phyloP scores from a whole-genome alignment of 2,113 vertebrate genomes.

The Shinisaurus crocodilurus region DNA sequence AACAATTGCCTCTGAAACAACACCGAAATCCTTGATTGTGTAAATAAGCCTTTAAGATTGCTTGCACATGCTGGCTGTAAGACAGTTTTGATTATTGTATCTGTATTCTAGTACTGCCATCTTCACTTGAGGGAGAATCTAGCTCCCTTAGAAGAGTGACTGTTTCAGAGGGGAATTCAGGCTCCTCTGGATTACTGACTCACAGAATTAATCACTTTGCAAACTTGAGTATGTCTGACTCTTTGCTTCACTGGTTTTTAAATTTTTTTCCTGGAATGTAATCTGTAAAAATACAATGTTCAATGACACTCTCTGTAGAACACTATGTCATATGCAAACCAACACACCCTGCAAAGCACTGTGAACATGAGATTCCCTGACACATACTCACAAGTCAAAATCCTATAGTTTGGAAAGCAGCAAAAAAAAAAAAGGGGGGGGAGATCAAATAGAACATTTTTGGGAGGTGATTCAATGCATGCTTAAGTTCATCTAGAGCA shows the following conservation, averaged over 20 bases:
- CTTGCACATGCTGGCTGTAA: background rate
- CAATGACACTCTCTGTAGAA: conserved; percentile 57
- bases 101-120: conserved; percentile 42
- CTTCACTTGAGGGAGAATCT: conserved; percentile 54
- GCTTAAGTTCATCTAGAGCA: background rate
- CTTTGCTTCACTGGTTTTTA: conserved; percentile 66
- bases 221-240: conserved; percentile 28
- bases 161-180: conserved; percentile 34
- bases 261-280: conserved; percentile 64
- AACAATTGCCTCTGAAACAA: background rate
- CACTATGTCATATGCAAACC: conserved; percentile 23
- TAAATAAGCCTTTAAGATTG: background rate
- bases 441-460: fast-evolving
- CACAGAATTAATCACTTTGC: conserved; percentile 56
- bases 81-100: conserved; percentile 55
- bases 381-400: background rate
- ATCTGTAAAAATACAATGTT: conserved; percentile 33
- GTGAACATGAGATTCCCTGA: conserved; percentile 30
- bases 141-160: conserved; percentile 18
- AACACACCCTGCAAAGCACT: conserved; percentile 58
- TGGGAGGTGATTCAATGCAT: conserved; percentile 13
- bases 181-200: conserved; percentile 56
- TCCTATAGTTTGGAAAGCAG: background rate
- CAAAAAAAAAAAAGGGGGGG: background rate
- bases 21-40: background rate